Percentiles rank a stretch among this genome's conserved stretches.
Conservation (phyloP, 2,113 vertebrate genomes). For the Sander vitreus region DNA sequence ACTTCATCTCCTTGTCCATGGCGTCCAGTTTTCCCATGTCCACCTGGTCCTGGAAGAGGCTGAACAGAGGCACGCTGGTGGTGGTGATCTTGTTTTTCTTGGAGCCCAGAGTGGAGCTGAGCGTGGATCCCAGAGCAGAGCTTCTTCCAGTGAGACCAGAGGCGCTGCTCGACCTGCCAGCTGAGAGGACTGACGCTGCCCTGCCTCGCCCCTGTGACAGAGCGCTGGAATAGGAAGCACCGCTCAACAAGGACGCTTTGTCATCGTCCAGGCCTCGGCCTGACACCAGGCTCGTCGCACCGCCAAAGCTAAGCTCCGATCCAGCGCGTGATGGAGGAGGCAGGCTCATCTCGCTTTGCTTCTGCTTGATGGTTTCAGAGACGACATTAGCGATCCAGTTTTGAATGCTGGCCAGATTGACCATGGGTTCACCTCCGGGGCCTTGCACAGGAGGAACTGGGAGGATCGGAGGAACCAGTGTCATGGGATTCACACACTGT, state of each 20-base stretch:
- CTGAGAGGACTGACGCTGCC: conserved; percentile 84
- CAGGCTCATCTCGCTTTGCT: conserved; percentile 90
- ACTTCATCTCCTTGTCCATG: conserved; percentile 91
- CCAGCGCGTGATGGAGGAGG: conserved; percentile 78
- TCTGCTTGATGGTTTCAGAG: conserved; percentile 93
- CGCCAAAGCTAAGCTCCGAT: conserved; percentile 78
- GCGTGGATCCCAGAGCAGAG: conserved; percentile 39
- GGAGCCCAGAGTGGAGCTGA: conserved; percentile 53
- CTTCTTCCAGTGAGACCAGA: conserved; percentile 59
- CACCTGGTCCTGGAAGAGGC: conserved; percentile 93
- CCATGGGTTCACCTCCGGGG: conserved; percentile 87
- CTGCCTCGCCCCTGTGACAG: conserved; percentile 56
- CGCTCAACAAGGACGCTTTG: conserved; percentile 85
- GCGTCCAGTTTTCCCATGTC: conserved; percentile 89
- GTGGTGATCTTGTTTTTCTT: conserved; percentile 82
- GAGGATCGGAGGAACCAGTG: conserved; percentile 56
- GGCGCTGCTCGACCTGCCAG: conserved; percentile 42
- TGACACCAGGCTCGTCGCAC: conserved; percentile 58
- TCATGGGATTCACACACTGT: conserved; percentile 25
- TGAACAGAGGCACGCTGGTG: conserved; percentile 92
- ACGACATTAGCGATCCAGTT: conserved; percentile 96
- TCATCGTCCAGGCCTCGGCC: conserved; percentile 84
- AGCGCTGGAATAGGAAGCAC: conserved; percentile 75
- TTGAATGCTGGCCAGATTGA: conserved; percentile 93
- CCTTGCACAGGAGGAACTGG: conserved; percentile 82